phyloP scores from a whole-genome alignment of 2,113 vertebrate genomes.

The Bettongia penicillata region DNA sequence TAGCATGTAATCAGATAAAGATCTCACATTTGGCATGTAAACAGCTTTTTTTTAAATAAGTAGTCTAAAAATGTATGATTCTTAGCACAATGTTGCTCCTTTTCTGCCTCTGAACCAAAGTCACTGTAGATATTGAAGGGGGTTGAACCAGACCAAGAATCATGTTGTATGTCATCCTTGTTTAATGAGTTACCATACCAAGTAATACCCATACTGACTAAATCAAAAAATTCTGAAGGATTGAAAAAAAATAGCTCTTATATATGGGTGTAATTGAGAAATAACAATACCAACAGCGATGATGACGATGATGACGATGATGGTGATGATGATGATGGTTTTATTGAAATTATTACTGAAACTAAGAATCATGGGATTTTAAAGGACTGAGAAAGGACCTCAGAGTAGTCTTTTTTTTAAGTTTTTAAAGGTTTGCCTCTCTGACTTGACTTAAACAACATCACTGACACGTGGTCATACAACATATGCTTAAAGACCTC shows the following conservation, averaged over 20 bases:
- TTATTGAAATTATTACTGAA: background rate
- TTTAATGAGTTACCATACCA: background rate
- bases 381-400: background rate
- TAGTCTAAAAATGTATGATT: background rate
- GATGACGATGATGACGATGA: no score
- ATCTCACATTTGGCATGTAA: background rate
- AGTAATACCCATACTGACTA: background rate
- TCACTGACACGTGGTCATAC: background rate
- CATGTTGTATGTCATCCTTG: background rate
- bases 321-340: background rate
- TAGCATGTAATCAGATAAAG: background rate
- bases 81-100: background rate
- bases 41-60: background rate
- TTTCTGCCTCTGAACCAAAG: background rate
- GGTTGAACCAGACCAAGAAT: background rate
- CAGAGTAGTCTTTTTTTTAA: background rate
- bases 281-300: background rate
- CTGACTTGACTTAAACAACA: background rate
- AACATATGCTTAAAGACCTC: background rate
- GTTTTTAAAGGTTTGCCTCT: background rate
- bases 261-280: background rate
- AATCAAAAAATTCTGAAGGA: background rate
- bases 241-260: background rate
- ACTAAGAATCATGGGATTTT: background rate
- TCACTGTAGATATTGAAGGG: background rate